Conservation (phyloP, 2,888 invertebrate genomes). For the Philopedon plagiatum region DNA sequence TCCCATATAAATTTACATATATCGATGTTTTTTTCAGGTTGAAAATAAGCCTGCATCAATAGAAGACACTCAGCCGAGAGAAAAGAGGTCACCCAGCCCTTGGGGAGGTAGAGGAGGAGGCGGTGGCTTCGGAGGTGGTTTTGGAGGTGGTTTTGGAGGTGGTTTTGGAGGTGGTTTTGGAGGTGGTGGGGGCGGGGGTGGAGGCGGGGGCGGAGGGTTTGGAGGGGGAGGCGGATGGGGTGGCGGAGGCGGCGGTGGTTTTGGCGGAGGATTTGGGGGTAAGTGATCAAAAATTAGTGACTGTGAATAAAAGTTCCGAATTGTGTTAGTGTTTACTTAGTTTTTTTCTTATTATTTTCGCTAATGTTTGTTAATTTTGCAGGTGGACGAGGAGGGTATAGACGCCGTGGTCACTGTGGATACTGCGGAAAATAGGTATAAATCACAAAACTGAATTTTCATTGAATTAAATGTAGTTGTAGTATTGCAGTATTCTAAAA, state of each 20-base stretch:
- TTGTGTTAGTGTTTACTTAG: too few relatives aligned
- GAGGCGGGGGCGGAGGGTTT: neutral
- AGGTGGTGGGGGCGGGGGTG: conserved; percentile 10
- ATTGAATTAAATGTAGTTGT: too few relatives aligned
- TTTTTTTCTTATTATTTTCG: too few relatives aligned
- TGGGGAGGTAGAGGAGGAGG: conserved; percentile 18
- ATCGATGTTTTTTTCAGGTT: too few relatives aligned
- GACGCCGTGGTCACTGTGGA: neutral
- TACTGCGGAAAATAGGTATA: too few relatives aligned
- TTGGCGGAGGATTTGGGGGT: conserved; percentile 1
- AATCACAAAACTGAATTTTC: too few relatives aligned
- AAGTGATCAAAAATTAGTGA: conserved; percentile 2
- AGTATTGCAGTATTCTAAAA: too few relatives aligned
- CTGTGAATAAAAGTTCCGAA: conserved; percentile 6
- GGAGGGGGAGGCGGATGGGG: conserved; percentile 11
- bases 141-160: conserved; percentile 4
- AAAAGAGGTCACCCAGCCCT: conserved; percentile 6
- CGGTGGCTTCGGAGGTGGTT: too few relatives aligned
- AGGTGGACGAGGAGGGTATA: too few relatives aligned
- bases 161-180: neutral
- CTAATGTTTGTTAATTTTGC: too few relatives aligned
- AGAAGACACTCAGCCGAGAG: neutral
- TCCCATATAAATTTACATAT: too few relatives aligned
- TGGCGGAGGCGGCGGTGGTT: neutral
- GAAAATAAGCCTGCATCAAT: neutral